These are phyloP conservation scores for Benthosema pterotum DNA, from an alignment of 2,797 vertebrate genomes.

Conservation along the genomic window DNA sequence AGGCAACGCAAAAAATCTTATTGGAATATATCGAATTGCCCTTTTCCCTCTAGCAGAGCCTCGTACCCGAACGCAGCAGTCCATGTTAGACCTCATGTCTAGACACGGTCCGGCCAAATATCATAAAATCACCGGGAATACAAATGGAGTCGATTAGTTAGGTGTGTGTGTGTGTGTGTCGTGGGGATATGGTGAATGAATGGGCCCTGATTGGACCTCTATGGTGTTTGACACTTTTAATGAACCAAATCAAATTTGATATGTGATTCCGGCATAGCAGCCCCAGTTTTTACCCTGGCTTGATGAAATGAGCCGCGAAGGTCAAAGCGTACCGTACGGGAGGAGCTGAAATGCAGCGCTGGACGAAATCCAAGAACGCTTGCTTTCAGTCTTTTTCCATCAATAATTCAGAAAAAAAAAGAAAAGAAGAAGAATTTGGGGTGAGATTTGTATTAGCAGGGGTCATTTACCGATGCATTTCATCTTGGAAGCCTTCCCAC, in stretches of 20 bases:
- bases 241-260: slow-evolving; percentile 46
- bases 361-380: slow-evolving; percentile 37
- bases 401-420: not conserved
- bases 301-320: slow-evolving; percentile 47
- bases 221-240: slow-evolving; percentile 63
- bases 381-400: not conserved
- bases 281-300: slow-evolving; percentile 44
- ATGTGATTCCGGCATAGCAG: slow-evolving; percentile 31
- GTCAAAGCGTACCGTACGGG: slow-evolving; percentile 49
- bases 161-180: slow-evolving; percentile 35
- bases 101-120: slow-evolving; percentile 74
- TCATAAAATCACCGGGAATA: slow-evolving; percentile 69
- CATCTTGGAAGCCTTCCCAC: not conserved
- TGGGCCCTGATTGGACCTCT: slow-evolving; percentile 50
- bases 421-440: not conserved
- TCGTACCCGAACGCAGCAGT: slow-evolving; percentile 53
- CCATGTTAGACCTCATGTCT: slow-evolving; percentile 66
- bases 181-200: slow-evolving; percentile 49
- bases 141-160: slow-evolving; percentile 64
- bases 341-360: slow-evolving; percentile 36
- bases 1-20: slow-evolving; percentile 71
- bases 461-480: slow-evolving; percentile 13
- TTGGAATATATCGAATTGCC: slow-evolving; percentile 77
- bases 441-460: slow-evolving; percentile 17
- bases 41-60: slow-evolving; percentile 73